Conservation (phyloP, 2,888 invertebrate genomes). For the Hemicrepidius hirtus region DNA sequence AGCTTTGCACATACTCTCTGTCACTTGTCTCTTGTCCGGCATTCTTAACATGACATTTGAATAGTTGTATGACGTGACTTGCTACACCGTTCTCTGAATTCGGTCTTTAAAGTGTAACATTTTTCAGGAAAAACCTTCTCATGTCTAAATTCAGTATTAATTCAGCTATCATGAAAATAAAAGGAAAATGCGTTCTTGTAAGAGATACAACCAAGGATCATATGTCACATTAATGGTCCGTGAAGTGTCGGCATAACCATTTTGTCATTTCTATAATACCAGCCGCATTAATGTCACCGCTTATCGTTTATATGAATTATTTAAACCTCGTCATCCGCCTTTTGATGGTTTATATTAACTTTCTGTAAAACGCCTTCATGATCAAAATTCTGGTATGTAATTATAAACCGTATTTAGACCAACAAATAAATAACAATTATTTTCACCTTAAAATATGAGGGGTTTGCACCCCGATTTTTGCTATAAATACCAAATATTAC, state of each 20-base stretch:
- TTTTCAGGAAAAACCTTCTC: conserved; percentile 1
- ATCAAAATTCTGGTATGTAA: background rate
- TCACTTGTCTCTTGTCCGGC: conserved; percentile 66
- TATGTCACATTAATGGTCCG: conserved; percentile 54
- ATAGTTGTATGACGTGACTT: conserved; percentile 65
- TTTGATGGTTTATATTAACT: conserved; percentile 11
- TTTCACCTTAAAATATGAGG: too few relatives aligned
- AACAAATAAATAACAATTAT: too few relatives aligned
- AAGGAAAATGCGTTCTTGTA: background rate
- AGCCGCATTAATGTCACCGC: conserved; percentile 48
- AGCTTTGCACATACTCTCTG: conserved; percentile 66
- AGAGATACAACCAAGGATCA: conserved; percentile 39
- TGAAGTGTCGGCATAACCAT: conserved; percentile 52
- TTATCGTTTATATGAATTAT: conserved; percentile 44
- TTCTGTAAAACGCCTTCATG: background rate
- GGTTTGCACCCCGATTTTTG: background rate
- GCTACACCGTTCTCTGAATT: conserved; percentile 59
- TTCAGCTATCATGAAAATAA: background rate
- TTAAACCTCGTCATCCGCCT: conserved; percentile 44
- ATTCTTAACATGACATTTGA: conserved; percentile 67
- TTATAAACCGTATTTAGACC: background rate
- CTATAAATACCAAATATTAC: conserved; percentile 2
- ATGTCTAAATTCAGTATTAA: background rate
- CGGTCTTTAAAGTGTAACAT: conserved; percentile 5
- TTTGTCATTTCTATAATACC: conserved; percentile 42